These are phyloP conservation scores for Pipistrellus nathusii DNA, from an alignment of 2,797 vertebrate genomes.

Conservation along the genomic window DNA sequence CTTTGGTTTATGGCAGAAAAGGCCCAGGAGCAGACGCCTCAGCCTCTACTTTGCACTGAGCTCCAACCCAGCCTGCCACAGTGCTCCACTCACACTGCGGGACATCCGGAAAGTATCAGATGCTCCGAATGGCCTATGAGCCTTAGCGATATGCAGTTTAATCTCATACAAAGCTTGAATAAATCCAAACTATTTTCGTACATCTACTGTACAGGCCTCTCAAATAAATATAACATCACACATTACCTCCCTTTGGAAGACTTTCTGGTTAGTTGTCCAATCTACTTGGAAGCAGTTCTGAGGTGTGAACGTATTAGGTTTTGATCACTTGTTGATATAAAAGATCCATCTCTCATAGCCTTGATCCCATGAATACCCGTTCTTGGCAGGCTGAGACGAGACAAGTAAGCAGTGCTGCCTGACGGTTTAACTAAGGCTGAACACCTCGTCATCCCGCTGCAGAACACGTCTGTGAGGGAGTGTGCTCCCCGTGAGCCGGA, in stretches of 20 bases:
- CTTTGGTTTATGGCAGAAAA: neutral
- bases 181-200: slow-evolving; percentile 64
- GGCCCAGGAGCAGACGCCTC: neutral
- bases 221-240: slow-evolving; percentile 50
- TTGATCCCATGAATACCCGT: slow-evolving; percentile 56
- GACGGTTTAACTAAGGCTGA: neutral
- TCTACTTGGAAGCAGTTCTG: slow-evolving; percentile 67
- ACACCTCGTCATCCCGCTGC: neutral
- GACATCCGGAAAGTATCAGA: neutral
- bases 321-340: slow-evolving; percentile 65
- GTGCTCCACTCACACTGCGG: neutral
- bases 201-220: slow-evolving; percentile 56
- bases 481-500: neutral
- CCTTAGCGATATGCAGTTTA: slow-evolving; percentile 30
- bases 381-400: slow-evolving; percentile 37
- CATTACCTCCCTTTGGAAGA: slow-evolving; percentile 69
- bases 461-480: neutral
- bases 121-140: neutral
- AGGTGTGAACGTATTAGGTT: slow-evolving; percentile 60
- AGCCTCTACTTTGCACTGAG: neutral
- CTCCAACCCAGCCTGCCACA: neutral
- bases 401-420: neutral
- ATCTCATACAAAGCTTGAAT: slow-evolving; percentile 67
- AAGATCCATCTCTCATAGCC: neutral
- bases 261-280: slow-evolving; percentile 63